A percentile compares a stretch with the other conserved stretches of the same genome.
Conservation (phyloP, 35 echinoderm and acorn worm genomes). For the Heliocidaris tuberculata region DNA sequence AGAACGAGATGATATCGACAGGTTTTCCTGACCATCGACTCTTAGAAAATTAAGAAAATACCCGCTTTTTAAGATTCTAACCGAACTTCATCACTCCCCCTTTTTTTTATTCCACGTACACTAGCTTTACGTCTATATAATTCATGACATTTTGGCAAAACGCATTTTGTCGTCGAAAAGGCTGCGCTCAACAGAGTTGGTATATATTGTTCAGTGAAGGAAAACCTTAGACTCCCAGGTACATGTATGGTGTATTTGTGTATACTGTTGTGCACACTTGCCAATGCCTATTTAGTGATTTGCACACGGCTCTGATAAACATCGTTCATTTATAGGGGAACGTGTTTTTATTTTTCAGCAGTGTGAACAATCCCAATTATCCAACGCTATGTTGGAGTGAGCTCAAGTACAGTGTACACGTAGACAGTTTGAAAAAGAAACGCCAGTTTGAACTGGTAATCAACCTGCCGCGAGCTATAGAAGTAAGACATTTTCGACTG, state of each 20-base stretch:
- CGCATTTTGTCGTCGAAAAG: too few species aligned
- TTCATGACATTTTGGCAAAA: too few species aligned
- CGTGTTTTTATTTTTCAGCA: not conserved
- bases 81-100: not conserved
- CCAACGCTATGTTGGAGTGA: not conserved
- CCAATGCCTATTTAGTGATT: not conserved
- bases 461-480: not conserved
- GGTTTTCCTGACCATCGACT: not conserved
- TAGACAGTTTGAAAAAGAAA: not conserved
- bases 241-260: too few species aligned
- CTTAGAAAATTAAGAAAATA: conserved; percentile 31
- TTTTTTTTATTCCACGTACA: not conserved
- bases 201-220: too few species aligned
- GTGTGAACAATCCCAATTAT: not conserved
- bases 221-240: too few species aligned
- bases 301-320: not conserved
- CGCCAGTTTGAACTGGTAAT: not conserved
- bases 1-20: conserved; percentile 17
- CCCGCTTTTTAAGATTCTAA: not conserved
- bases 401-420: not conserved
- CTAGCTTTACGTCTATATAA: too few species aligned
- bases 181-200: too few species aligned
- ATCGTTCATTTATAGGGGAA: not conserved
- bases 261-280: too few species aligned
- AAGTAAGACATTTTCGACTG: not conserved